Evolutionary conservation across 2,888 invertebrate genomes (phyloP).

Genomic region (Epinotia nisella): DNA sequence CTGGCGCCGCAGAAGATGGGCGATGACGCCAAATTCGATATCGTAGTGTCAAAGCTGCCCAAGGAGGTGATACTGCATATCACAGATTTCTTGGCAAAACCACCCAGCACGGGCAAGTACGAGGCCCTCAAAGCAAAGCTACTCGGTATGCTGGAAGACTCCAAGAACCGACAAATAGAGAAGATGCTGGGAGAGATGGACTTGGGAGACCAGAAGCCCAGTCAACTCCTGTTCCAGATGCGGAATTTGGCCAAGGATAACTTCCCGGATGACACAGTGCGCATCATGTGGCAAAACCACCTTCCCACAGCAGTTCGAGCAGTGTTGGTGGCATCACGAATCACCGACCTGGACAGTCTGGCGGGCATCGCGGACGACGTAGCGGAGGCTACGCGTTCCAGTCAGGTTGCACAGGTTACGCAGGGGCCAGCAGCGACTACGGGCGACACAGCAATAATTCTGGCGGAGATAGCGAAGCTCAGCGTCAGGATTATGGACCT

Average conservation of each 20-base stretch:
- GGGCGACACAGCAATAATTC: neutral
- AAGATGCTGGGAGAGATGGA: conserved; percentile 21
- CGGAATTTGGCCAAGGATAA: neutral
- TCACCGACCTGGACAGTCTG: neutral
- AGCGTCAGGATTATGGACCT: neutral
- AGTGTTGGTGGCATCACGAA: neutral
- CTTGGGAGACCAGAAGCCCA: neutral
- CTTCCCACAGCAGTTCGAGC: neutral
- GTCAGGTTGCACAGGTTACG: neutral
- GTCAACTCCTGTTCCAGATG: neutral
- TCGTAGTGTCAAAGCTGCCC: conserved; percentile 7
- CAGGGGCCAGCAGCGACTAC: too few relatives aligned
- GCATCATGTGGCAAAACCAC: neutral
- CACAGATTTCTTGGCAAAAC: conserved; percentile 18
- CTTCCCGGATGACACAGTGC: neutral
- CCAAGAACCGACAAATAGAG: conserved; percentile 26
- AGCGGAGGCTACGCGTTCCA: neutral
- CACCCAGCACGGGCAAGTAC: conserved; percentile 20
- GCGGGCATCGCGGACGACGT: neutral
- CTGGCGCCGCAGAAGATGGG: conserved; percentile 5
- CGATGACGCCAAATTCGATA: conserved; percentile 11
- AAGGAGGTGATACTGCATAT: conserved; percentile 22
- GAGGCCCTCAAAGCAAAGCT: conserved; percentile 22
- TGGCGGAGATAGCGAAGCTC: conserved; percentile 1
- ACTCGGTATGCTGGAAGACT: conserved; percentile 24